Percentiles rank a stretch among this genome's conserved stretches.
Conservation (phyloP, 2,797 vertebrate species). For the Gymnodraco acuticeps region DNA sequence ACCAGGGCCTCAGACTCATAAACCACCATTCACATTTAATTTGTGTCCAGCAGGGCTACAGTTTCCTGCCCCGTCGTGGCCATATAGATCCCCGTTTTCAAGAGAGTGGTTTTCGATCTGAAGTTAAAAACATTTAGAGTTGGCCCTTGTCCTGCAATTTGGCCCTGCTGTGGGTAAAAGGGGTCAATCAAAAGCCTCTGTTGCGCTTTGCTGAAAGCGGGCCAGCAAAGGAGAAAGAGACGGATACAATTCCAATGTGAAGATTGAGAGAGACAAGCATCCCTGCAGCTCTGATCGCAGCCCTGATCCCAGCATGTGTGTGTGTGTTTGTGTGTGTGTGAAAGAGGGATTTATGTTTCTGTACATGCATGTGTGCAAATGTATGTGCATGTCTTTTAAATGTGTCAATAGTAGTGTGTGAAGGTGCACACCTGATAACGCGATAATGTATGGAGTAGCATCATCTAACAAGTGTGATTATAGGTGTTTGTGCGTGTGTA, state of each 20-base stretch:
- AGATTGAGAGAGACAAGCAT: constrained; percentile 46
- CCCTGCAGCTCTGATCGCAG: constrained; percentile 65
- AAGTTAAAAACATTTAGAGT: constrained; percentile 24
- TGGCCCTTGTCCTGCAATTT: constrained; percentile 51
- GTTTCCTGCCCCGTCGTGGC: not conserved
- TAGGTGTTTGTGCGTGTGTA: too few species aligned
- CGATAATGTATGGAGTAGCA: not conserved
- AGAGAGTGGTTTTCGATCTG: constrained; percentile 38
- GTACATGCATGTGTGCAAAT: constrained; percentile 48
- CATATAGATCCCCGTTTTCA: not conserved
- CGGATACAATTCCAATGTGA: constrained; percentile 26
- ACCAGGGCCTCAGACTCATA: constrained; percentile 14
- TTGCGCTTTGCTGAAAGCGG: constrained; percentile 12
- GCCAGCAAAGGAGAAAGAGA: constrained; percentile 36
- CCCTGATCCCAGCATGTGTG: constrained; percentile 75
- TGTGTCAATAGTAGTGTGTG: not conserved
- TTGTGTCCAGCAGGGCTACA: constrained; percentile 22
- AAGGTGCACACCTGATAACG: not conserved
- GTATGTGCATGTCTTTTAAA: constrained; percentile 14
- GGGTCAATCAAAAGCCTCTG: constrained; percentile 44
- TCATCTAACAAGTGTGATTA: not conserved
- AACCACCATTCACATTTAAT: constrained; percentile 29
- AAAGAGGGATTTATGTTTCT: not conserved
- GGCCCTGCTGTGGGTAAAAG: constrained; percentile 61
- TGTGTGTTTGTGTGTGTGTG: not conserved